These are phyloP conservation scores for Ursus arctos DNA, from an alignment of 2,113 vertebrate species.

Conservation along the genomic window DNA sequence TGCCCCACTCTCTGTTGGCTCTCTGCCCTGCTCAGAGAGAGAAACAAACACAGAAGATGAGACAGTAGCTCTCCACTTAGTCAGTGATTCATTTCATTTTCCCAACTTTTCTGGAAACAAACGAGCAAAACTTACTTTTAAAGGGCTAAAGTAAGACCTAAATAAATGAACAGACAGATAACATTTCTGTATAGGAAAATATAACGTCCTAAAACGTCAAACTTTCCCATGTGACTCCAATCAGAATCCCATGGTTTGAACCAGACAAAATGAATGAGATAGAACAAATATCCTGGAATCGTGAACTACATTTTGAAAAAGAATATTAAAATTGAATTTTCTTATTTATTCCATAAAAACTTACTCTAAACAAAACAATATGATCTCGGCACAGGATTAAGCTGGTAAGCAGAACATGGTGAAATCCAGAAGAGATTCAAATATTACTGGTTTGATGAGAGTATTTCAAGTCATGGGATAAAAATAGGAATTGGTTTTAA, in stretches of 20 bases:
- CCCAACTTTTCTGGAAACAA: background rate
- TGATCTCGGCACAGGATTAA: background rate
- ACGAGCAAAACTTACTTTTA: background rate
- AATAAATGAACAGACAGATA: background rate
- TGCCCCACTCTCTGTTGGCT: background rate
- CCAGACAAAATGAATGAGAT: background rate
- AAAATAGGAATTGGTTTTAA: background rate
- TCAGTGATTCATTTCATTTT: conserved; percentile 17
- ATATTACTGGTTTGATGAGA: background rate
- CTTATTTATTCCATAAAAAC: background rate
- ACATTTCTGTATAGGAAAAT: background rate
- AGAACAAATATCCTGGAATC: background rate
- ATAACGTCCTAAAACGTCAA: background rate
- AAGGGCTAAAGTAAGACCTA: background rate
- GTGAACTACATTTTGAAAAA: background rate
- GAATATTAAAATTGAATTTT: background rate
- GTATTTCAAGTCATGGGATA: background rate
- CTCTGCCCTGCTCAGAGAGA: background rate
- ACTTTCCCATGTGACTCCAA: background rate
- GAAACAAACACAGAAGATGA: background rate
- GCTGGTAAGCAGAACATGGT: background rate
- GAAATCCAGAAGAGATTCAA: background rate
- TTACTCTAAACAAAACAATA: background rate
- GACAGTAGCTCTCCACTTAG: background rate
- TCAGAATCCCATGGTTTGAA: conserved; percentile 9